phyloP scores from a whole-genome alignment of 64 coral and sea anemone species.

The Actinia equina region DNA sequence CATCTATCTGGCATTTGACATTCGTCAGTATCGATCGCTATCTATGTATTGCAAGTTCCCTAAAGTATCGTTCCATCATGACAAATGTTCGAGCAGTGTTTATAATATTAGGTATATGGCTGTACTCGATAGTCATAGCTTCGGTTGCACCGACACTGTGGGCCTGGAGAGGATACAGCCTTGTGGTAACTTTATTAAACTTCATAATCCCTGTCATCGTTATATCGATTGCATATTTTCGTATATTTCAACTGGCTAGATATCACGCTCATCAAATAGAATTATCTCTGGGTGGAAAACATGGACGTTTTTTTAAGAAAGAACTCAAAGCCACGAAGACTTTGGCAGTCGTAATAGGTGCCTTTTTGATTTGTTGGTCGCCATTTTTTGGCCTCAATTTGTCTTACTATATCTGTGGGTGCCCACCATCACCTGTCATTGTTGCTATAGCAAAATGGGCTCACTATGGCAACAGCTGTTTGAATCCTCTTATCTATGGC shows the following conservation, averaged over 20 bases:
- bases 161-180: conserved; percentile 46
- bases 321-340: conserved; percentile 88
- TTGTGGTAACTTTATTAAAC: conserved; percentile 58
- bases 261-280: conserved; percentile 83
- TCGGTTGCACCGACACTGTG: conserved; percentile 57
- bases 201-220: conserved; percentile 59
- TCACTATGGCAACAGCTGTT: conserved; percentile 82
- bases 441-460: conserved; percentile 73
- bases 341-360: conserved; percentile 77
- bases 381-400: conserved; percentile 84
- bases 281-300: conserved; percentile 63
- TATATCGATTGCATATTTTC: conserved; percentile 73
- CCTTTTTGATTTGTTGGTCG: conserved; percentile 81
- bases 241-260: conserved; percentile 63
- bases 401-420: conserved; percentile 53
- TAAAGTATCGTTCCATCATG: conserved; percentile 59
- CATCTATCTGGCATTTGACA: conserved; percentile 86
- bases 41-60: conserved; percentile 56
- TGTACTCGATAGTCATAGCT: conserved; percentile 60
- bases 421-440: conserved; percentile 47
- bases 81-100: conserved; percentile 54
- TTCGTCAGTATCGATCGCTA: conserved; percentile 84
- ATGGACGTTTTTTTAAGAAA: conserved; percentile 58
- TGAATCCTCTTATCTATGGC: conserved; percentile 83
- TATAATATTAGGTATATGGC: conserved; percentile 54